Base-by-base conservation (phyloP, 2,888 invertebrate species). In the Unio pictorum region DNA sequence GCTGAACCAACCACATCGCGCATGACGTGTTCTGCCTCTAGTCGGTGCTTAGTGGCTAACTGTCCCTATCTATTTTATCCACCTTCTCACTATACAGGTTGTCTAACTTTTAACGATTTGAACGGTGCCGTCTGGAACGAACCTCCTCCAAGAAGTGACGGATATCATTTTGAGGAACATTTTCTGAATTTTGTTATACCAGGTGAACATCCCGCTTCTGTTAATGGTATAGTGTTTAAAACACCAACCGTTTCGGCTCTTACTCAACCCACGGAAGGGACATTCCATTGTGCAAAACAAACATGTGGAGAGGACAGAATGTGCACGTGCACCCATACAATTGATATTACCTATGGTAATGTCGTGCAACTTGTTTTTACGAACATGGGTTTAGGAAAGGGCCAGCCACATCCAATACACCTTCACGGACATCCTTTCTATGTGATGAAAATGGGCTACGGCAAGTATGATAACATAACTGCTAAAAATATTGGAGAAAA, bases 361-460 rank as follows among this genome's bases (percentile, higher is more conserved):
- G 72, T 72, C 5, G 61, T 75, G 18, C 81, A 81, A 64, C 57
- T 81, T n/a, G 72, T 81, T 8, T 64, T 81, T 30, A 57, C 65
- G 23, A 72, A 69, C 55, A 65, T 74, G 64, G 76, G 76, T 4
- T 66, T 28, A 23, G 74, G 72, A 18, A 73, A 68, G 20, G 76
- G 77, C 15, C 74, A 65, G 57, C 73, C 81, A 26, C 85, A 85
- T 61, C 81, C 81, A 0, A 64, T 85, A 18, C 84, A 85, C 67
- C 67, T 85, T 58, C 85, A 85, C 54, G 85, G 85, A 3, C 81
- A 84, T 65, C 75, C 74, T n/a, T 85, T 85, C 67, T 77, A 80
- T 55, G 82, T 85, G 7, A 45, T 85, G 55, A 79, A 78, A 69
- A 78, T 80, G 70, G 85, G 83, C 3, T 81, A 76, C 54, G 76